Conservation (phyloP, 2,113 vertebrate genomes). For the Tenrec ecaudatus region DNA sequence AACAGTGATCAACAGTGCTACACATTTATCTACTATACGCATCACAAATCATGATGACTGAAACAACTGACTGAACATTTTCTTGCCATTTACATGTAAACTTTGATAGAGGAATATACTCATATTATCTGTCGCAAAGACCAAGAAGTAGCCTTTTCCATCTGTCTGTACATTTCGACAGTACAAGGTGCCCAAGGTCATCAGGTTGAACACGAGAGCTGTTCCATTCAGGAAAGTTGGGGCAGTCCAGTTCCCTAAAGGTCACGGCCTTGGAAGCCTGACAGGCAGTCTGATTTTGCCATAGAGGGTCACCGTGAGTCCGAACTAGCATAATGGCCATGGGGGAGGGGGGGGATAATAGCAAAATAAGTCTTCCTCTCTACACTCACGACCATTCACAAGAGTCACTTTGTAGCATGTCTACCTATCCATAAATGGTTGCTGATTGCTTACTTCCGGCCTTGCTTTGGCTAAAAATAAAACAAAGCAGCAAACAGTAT, state of each 20-base stretch:
- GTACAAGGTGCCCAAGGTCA: background rate
- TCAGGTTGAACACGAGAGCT: background rate
- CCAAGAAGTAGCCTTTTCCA: no score
- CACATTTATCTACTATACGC: background rate
- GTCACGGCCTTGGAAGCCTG: background rate
- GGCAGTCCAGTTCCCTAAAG: background rate
- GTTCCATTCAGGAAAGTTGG: background rate
- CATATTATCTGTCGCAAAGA: background rate
- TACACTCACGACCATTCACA: background rate
- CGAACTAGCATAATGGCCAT: background rate
- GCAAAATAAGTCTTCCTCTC: background rate
- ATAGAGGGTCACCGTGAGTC: background rate
- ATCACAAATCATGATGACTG: background rate
- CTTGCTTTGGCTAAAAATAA: background rate
- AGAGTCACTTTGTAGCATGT: background rate
- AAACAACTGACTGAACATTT: no score
- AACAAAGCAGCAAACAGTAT: background rate
- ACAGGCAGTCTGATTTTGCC: no score
- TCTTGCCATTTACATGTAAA: background rate
- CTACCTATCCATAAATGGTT: background rate
- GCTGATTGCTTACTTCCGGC: background rate
- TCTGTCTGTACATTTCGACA: no score
- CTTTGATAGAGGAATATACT: slow-evolving; percentile 7
- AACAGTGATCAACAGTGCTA: slow-evolving; percentile 34
- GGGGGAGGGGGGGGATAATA: no score